Percentiles rank a stretch among this genome's conserved stretches.
Evolutionary conservation across 2,888 invertebrate species (phyloP).

Genomic region (Dione vanillae): DNA sequence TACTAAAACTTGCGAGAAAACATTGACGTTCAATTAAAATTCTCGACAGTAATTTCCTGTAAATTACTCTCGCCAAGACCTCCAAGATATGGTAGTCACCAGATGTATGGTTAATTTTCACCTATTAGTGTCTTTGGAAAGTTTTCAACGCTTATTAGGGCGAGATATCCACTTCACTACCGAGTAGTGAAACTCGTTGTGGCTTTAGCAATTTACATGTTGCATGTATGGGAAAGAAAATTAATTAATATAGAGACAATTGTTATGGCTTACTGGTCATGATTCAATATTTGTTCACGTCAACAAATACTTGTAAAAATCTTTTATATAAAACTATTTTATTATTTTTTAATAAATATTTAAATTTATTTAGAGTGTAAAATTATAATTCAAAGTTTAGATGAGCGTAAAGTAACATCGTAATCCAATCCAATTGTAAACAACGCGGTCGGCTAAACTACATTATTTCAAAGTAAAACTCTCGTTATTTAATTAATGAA

Average conservation of each 20-base stretch:
- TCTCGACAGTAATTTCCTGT: not conserved
- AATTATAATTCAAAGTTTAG: not conserved
- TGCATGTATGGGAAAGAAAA: conserved; percentile 1
- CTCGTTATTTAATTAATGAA: conserved; percentile 30
- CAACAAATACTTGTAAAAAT: too few species aligned
- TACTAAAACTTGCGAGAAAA: not conserved
- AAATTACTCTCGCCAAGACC: not conserved
- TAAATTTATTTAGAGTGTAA: not conserved
- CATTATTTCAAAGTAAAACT: conserved; percentile 22
- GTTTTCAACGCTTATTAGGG: conserved; percentile 28
- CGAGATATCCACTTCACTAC: conserved; percentile 21
- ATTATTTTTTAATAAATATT: not conserved
- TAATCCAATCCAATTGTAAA: conserved; percentile 29
- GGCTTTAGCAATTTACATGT: conserved; percentile 27
- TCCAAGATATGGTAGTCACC: not conserved
- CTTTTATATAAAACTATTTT: not conserved
- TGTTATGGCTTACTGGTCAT: not conserved
- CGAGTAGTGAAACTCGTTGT: conserved; percentile 33
- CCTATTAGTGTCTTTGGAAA: conserved; percentile 35
- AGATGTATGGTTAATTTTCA: conserved; percentile 26
- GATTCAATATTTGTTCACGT: not conserved
- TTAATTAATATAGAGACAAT: not conserved
- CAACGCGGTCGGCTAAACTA: conserved; percentile 18
- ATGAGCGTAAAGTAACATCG: not conserved
- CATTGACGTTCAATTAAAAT: too few species aligned